Evolutionary conservation across 2,888 invertebrate species (phyloP).

Genomic region (Chymomyza procnemis): DNA sequence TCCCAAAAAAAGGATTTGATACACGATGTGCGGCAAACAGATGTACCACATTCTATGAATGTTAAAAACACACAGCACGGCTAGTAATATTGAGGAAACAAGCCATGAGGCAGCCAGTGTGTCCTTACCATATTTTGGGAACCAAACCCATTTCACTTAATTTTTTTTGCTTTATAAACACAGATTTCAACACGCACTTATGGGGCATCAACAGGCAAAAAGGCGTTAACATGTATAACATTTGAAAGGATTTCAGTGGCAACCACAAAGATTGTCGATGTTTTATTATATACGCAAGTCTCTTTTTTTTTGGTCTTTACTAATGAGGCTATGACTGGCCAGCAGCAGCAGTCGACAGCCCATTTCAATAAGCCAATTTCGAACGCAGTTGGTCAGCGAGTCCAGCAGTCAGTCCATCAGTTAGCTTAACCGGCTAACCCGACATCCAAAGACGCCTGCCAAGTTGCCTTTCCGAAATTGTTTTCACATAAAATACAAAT

Average conservation of each 20-base stretch:
- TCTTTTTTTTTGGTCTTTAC: constrained; percentile 10
- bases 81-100: too few relatives aligned
- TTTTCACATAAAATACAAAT: constrained; percentile 70
- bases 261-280: not conserved
- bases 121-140: too few relatives aligned
- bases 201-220: not conserved
- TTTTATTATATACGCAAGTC: too few relatives aligned
- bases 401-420: constrained; percentile 41
- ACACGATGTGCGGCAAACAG: too few relatives aligned
- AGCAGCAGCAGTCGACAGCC: constrained; percentile 13
- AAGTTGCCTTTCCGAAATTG: constrained; percentile 53
- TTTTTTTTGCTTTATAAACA: too few relatives aligned
- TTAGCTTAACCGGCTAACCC: constrained; percentile 12
- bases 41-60: too few relatives aligned
- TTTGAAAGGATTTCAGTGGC: not conserved
- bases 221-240: not conserved
- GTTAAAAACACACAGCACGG: too few relatives aligned
- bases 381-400: constrained; percentile 4
- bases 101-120: too few relatives aligned
- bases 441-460: constrained; percentile 2
- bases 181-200: constrained; percentile 7
- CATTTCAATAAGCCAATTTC: constrained; percentile 66
- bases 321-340: constrained; percentile 42
- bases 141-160: too few relatives aligned
- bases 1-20: too few relatives aligned